phyloP scores from a whole-genome alignment of 2,797 vertebrate genomes.

The Balearica regulorum region DNA sequence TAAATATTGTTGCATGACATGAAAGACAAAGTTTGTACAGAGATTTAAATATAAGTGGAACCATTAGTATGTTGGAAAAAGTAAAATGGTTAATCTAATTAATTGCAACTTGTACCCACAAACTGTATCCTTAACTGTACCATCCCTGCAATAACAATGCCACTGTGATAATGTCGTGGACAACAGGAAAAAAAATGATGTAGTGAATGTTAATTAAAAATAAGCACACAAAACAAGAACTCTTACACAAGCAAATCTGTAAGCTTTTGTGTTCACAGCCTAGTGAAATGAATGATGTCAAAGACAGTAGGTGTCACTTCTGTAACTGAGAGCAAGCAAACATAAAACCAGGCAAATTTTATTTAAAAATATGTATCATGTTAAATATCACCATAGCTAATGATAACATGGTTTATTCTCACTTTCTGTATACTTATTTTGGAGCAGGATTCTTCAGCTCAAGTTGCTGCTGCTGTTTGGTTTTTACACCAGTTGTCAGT shows the following conservation, averaged over 20 bases:
- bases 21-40: neutral
- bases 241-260: neutral
- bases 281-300: neutral
- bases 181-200: neutral
- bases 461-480: neutral
- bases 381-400: neutral
- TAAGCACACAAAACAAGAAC: neutral
- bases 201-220: neutral
- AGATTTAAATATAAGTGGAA: neutral
- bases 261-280: neutral
- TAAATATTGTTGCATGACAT: rapidly evolving
- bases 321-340: neutral
- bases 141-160: neutral
- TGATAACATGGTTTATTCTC: neutral
- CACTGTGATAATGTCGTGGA: neutral
- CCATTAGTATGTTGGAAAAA: neutral
- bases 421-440: neutral
- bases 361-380: neutral
- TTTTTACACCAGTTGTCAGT: neutral
- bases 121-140: neutral
- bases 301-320: neutral
- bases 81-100: neutral
- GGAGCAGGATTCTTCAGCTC: neutral
- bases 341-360: neutral
- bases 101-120: neutral